Percentiles rank a stretch among this genome's conserved stretches.
phyloP scores from a whole-genome alignment of 2,797 vertebrate species.

The Petrocephalus sullivani region DNA sequence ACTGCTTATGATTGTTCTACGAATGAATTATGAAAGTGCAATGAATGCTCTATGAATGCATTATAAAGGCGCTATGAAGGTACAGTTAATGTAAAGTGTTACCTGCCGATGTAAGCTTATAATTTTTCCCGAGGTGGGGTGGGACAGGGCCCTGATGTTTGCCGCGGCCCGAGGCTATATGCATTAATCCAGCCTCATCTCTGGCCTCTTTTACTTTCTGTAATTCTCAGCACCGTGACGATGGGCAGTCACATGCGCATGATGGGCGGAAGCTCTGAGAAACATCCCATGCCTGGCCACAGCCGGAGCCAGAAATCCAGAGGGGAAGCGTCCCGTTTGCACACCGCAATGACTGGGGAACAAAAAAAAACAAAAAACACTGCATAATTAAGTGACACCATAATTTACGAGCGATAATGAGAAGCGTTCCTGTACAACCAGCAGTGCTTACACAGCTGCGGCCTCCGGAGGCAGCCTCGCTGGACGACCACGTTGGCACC shows the following conservation, averaged over 20 bases:
- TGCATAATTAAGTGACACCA: slow-evolving; percentile 52
- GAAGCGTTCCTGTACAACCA: background rate
- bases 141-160: background rate
- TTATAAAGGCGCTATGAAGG: background rate
- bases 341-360: slow-evolving; percentile 51
- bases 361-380: slow-evolving; percentile 27
- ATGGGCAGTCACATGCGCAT: background rate
- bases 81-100: background rate
- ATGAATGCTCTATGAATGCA: background rate
- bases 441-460: slow-evolving; percentile 1
- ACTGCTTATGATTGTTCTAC: background rate
- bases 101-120: background rate
- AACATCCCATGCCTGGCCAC: background rate
- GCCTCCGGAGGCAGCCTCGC: background rate
- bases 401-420: slow-evolving; percentile 49
- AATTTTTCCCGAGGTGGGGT: background rate
- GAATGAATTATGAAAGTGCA: background rate
- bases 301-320: slow-evolving; percentile 36
- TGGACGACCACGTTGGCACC: background rate
- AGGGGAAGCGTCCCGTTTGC: slow-evolving; percentile 46
- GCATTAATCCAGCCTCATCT: background rate
- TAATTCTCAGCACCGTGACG: background rate
- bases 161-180: background rate
- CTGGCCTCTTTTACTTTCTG: background rate
- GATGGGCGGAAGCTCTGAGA: background rate